Percentiles rank a stretch among this genome's conserved stretches.
Evolutionary conservation across 2,797 vertebrate genomes (phyloP).

Genomic region (Acanthurus lineatus): DNA sequence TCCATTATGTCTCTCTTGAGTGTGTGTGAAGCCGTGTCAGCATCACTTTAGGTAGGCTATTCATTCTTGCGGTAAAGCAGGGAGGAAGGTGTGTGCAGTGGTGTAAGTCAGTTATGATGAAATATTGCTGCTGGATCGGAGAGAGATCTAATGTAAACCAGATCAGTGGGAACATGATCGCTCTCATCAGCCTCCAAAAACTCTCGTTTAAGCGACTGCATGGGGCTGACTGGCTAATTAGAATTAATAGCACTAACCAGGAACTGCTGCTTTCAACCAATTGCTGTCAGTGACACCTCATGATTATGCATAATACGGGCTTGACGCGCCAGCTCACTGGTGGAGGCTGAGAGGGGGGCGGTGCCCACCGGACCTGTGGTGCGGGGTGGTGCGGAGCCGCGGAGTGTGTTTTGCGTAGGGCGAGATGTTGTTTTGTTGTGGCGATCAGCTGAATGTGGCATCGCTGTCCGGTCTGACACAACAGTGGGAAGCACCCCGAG

Average conservation of each 20-base stretch:
- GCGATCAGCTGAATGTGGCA: constrained; percentile 84
- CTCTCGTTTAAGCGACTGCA: constrained; percentile 4
- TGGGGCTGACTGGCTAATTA: constrained; percentile 58
- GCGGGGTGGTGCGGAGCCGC: constrained; percentile 80
- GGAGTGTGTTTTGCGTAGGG: constrained; percentile 75
- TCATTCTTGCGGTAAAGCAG: constrained; percentile 1
- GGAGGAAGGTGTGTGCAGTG: not conserved
- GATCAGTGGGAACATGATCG: not conserved
- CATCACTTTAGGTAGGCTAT: constrained; percentile 19
- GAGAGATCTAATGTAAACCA: not conserved
- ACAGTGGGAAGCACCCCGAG: constrained; percentile 69
- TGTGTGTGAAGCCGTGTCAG: constrained; percentile 30
- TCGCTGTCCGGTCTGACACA: constrained; percentile 81
- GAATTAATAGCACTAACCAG: constrained; percentile 55
- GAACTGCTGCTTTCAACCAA: constrained; percentile 58
- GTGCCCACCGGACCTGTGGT: constrained; percentile 69
- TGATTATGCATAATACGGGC: constrained; percentile 65
- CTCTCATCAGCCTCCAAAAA: constrained; percentile 6
- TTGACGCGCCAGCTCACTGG: constrained; percentile 66
- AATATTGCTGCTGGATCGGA: not conserved
- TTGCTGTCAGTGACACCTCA: constrained; percentile 31
- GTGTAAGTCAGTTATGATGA: not conserved
- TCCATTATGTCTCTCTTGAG: not conserved
- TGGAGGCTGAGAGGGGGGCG: constrained; percentile 74
- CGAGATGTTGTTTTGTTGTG: constrained; percentile 87